Base-by-base conservation (phyloP, 92 coral and sea anemone genomes). In the Isaurus tuberculatus region DNA sequence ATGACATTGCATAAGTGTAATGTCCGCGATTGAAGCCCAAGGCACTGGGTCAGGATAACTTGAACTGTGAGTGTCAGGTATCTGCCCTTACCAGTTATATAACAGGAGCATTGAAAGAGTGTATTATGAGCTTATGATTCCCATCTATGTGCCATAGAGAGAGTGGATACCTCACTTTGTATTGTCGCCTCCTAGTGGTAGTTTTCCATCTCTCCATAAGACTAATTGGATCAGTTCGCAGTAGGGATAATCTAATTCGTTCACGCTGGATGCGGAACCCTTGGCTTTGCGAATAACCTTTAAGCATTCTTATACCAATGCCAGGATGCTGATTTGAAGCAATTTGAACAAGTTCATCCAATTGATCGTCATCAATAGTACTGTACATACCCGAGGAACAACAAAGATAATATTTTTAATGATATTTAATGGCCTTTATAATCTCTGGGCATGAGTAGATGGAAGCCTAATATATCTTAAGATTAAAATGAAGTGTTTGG, bases 201-300 rank as follows among this genome's bases (percentile, higher is more conserved):
- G 34, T 33, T 73, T 81, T 65, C 88, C 89, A 89, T 42, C 89
- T 79, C 53, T 85, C 79, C 40, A 83, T 57, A 40, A 90, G n/a
- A 64, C 90, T 88, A 34, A 90, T 79, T 36, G 90, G 93, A 43
- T 90, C 93, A n/a, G 55, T 87, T 44, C 90, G 75, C 82, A 90
- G 72, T n/a, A 90, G 82, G 14, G 90, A 90, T 22, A 30, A 57
- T 70, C 90, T 23, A 60, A 86, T 83, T 70, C 93, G 69, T 36
- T 90, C 85, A 31, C 90, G 74, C 49, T 90, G 90, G 31, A 87
- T 78, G 3, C 90, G 88, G 31, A 60, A 70, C 67, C 86, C 86
- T 53, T 79, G 61, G 65, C 86, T 55, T 29, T 44, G 53, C 8
- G 79, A 68, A 46, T 79, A 75, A 69, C 89, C 77, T 70, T 84